Conservation (phyloP, 1,140 invertebrate species). For the Caenorhabditis inopinata region DNA sequence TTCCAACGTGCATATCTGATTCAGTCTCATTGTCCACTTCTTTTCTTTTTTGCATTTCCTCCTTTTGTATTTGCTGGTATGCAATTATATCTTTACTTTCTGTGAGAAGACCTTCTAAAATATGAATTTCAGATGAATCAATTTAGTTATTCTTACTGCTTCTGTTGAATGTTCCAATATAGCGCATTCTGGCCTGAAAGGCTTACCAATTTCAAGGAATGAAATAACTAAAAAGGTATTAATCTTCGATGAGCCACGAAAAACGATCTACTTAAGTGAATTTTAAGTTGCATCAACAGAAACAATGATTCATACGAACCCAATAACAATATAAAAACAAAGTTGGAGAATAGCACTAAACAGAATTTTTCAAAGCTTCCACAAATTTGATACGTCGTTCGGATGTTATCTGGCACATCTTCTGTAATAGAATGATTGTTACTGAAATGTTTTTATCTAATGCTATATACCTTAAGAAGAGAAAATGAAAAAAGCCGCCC, state of each 20-base stretch:
- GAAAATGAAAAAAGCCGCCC: neutral
- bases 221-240: no score
- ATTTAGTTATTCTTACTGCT: neutral
- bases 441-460: neutral
- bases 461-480: neutral
- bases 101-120: neutral
- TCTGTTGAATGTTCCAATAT: neutral
- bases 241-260: neutral
- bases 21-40: neutral
- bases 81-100: conserved; percentile 6
- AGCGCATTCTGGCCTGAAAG: neutral
- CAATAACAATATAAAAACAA: no score
- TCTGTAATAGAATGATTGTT: neutral
- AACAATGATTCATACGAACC: no score
- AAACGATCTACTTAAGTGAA: no score
- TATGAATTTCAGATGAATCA: neutral
- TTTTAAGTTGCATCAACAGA: no score
- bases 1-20: neutral
- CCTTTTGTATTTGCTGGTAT: neutral
- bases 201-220: neutral
- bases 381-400: neutral
- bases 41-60: neutral
- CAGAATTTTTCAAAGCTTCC: neutral
- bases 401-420: neutral
- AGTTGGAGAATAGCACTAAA: no score